phyloP scores from a whole-genome alignment of 1,140 invertebrate species.

The Glomeris maerens region DNA sequence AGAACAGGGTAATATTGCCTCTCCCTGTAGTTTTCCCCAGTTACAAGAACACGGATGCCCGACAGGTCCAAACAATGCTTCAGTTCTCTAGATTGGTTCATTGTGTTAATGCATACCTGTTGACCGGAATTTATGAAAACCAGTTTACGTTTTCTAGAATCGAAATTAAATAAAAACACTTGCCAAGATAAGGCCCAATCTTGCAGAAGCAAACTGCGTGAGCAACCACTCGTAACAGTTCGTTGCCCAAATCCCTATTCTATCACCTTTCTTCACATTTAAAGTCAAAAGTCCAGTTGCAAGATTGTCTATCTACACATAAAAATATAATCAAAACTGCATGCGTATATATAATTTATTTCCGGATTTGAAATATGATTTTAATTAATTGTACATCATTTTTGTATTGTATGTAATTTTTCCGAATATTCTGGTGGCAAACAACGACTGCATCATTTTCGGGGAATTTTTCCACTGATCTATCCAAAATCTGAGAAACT shows the following conservation, averaged over 20 bases:
- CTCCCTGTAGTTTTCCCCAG: too few relatives aligned
- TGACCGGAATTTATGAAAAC: too few relatives aligned
- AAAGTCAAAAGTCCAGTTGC: conserved; percentile 61
- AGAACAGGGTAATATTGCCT: too few relatives aligned
- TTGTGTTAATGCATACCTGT: too few relatives aligned
- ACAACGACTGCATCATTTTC: conserved; percentile 45
- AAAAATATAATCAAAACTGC: not conserved
- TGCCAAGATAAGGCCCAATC: conserved; percentile 67
- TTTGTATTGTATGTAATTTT: conserved; percentile 47
- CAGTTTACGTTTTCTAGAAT: too few relatives aligned
- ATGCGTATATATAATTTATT: not conserved
- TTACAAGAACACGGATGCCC: too few relatives aligned
- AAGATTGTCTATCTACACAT: conserved; percentile 49
- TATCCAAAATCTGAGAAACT: conserved; percentile 44
- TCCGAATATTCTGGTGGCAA: conserved; percentile 39
- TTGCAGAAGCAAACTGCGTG: conserved; percentile 55
- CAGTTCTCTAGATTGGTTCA: too few relatives aligned
- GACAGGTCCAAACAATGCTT: too few relatives aligned
- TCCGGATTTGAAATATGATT: too few relatives aligned
- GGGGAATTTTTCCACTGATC: conserved; percentile 39
- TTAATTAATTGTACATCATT: conserved; percentile 40
- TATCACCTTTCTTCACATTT: conserved; percentile 63
- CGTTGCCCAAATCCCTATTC: conserved; percentile 75
- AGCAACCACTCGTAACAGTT: conserved; percentile 73
- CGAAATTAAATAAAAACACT: too few relatives aligned